phyloP scores from a whole-genome alignment of 2,113 vertebrate genomes.

The Phainopepla nitens region DNA sequence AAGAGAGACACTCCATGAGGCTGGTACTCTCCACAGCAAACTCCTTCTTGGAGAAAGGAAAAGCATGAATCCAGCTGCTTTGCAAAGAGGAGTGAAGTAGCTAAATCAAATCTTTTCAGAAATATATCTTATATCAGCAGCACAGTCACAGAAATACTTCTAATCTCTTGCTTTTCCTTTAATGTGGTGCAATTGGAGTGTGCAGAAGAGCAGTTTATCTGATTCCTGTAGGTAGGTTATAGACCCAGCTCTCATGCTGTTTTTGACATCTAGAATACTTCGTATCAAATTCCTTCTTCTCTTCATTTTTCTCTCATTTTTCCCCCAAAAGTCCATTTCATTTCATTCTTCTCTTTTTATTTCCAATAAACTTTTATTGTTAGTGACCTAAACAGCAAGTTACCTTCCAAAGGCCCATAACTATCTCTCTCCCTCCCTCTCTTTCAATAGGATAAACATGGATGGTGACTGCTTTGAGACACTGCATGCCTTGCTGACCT shows the following conservation, averaged over 20 bases:
- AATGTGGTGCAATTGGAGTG: not conserved
- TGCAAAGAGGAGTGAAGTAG: not conserved
- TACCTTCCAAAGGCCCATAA: not conserved
- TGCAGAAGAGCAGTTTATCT: not conserved
- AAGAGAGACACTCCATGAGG: not conserved
- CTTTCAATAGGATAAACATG: not conserved
- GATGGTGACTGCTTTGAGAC: not conserved
- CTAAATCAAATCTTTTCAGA: not conserved
- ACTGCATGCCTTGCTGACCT: not conserved
- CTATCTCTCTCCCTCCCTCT: not conserved
- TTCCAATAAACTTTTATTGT: not conserved
- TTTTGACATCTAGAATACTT: not conserved
- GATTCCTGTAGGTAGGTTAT: constrained; percentile 1
- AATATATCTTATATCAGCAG: not conserved
- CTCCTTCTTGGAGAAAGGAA: not conserved
- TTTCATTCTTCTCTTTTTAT: not conserved
- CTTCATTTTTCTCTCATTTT: not conserved
- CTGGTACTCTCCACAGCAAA: not conserved
- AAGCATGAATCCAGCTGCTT: not conserved
- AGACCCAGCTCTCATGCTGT: not conserved
- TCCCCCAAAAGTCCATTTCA: not conserved
- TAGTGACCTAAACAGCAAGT: not conserved
- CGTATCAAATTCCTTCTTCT: not conserved
- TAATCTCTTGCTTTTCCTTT: not conserved
- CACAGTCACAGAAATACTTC: not conserved